Evolutionary conservation across 2,888 invertebrate genomes (phyloP).

Genomic region (Argyresthia albistria): DNA sequence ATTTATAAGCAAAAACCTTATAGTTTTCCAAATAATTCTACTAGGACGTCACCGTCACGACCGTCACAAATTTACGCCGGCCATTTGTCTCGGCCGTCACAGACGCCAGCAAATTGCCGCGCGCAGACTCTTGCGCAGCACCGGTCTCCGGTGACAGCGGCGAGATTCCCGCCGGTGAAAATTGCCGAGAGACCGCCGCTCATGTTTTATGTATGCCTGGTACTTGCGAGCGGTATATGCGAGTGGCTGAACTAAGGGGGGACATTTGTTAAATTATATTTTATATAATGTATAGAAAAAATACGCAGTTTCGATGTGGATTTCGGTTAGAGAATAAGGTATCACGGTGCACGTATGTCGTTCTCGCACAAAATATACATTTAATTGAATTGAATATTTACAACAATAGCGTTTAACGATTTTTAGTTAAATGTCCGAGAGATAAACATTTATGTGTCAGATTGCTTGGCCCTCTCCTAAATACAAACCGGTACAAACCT

Average conservation of each 20-base stretch:
- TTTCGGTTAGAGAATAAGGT: background rate
- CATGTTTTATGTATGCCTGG: constrained; percentile 53
- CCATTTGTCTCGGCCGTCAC: constrained; percentile 7
- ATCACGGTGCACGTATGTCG: too few species aligned
- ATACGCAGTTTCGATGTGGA: background rate
- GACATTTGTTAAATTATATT: background rate
- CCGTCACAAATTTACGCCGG: background rate
- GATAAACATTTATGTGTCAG: too few species aligned
- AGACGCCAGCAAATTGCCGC: background rate
- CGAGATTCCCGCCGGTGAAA: constrained; percentile 57
- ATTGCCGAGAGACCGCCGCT: constrained; percentile 27
- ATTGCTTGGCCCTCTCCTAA: too few species aligned
- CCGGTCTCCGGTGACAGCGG: constrained; percentile 30
- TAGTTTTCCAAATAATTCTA: too few species aligned
- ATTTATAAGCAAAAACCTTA: too few species aligned
- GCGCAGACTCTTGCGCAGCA: constrained; percentile 12
- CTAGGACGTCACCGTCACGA: too few species aligned
- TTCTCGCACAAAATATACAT: too few species aligned
- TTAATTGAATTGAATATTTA: too few species aligned
- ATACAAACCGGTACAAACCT: too few species aligned
- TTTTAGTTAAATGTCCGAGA: too few species aligned
- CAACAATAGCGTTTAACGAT: too few species aligned
- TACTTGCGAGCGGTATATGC: background rate
- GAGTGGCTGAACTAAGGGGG: too few species aligned
- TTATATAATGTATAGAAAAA: background rate